phyloP scores from a whole-genome alignment of 2,113 vertebrate genomes.

The Hemiscyllium ocellatum region DNA sequence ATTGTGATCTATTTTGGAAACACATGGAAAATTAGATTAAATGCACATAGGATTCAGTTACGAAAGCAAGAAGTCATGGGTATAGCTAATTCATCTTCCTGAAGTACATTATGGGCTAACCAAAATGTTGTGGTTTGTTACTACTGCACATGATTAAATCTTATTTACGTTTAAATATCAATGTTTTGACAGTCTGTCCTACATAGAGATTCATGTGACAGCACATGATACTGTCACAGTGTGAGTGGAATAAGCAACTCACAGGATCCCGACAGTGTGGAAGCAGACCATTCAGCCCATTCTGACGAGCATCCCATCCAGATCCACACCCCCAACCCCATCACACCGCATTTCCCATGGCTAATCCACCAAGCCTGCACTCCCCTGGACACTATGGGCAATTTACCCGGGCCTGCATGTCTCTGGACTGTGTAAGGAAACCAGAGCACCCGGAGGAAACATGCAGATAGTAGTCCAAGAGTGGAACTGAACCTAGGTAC shows the following conservation, averaged over 20 bases:
- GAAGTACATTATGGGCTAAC: not conserved
- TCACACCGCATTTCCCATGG: too few relatives aligned
- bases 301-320: too few relatives aligned
- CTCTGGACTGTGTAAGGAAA: too few relatives aligned
- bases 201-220: not conserved
- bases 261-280: too few relatives aligned
- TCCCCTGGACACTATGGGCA: too few relatives aligned
- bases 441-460: too few relatives aligned
- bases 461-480: too few relatives aligned
- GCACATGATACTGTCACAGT: not conserved
- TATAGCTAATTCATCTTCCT: not conserved
- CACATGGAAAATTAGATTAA: not conserved
- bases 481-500: too few relatives aligned
- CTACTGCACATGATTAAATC: not conserved
- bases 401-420: too few relatives aligned
- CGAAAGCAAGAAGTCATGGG: not conserved
- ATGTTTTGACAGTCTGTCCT: not conserved
- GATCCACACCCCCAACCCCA: too few relatives aligned
- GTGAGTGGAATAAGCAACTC: not conserved
- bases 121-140: not conserved
- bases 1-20: not conserved
- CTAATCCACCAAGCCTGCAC: too few relatives aligned
- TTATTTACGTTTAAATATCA: slow-evolving; percentile 13
- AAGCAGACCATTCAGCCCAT: too few relatives aligned
- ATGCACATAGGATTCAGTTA: not conserved